These are phyloP conservation scores for Scophthalmus maximus DNA, from an alignment of 2,113 vertebrate genomes.

Conservation along the genomic window DNA sequence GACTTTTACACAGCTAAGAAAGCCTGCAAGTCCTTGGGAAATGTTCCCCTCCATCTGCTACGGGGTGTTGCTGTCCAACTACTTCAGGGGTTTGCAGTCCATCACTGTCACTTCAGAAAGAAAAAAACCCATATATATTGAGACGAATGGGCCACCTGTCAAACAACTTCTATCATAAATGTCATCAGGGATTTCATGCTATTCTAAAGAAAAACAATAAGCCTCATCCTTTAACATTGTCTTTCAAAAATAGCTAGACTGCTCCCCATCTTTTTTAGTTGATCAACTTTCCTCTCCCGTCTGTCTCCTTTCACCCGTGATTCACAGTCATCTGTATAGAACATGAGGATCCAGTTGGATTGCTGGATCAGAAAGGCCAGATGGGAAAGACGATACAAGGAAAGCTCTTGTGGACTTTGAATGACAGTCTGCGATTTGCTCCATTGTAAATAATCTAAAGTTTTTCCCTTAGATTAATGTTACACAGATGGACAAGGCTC, in stretches of 20 bases:
- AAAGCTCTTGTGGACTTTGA: constrained; percentile 30
- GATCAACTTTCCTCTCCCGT: neutral
- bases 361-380: constrained; percentile 38
- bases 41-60: neutral
- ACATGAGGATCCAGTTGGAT: constrained; percentile 20
- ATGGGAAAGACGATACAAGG: constrained; percentile 19
- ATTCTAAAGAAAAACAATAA: no score
- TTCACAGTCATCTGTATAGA: constrained; percentile 2
- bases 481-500: constrained; percentile 46
- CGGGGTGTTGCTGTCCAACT: no score
- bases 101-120: neutral
- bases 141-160: no score
- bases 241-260: no score
- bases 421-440: constrained; percentile 25
- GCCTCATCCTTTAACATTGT: neutral
- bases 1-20: neutral
- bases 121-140: no score
- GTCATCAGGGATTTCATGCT: no score
- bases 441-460: constrained; percentile 30
- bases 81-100: neutral
- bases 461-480: constrained; percentile 23
- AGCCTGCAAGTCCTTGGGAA: neutral
- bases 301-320: neutral
- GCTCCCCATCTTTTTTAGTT: neutral
- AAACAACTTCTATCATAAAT: no score